These are phyloP conservation scores for Dreissena rostriformis DNA, from an alignment of 1,140 invertebrate genomes.

Conservation along the genomic window DNA sequence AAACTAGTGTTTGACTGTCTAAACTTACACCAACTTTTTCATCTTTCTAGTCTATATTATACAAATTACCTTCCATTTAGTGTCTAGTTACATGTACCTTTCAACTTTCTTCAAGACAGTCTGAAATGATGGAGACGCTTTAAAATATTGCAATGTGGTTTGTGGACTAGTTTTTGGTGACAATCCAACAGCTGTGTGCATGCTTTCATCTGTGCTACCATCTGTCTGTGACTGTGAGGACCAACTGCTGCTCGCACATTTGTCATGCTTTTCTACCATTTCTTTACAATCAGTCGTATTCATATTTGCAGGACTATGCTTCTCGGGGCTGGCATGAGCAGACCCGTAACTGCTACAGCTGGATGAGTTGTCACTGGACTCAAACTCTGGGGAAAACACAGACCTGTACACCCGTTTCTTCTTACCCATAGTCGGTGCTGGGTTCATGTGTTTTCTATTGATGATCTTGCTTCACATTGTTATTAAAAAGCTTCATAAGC, in stretches of 20 bases:
- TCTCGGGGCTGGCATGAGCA: background rate
- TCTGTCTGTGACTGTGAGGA: background rate
- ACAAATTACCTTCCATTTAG: no score
- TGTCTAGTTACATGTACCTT: background rate
- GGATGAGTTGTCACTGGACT: background rate
- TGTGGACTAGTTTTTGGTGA: background rate
- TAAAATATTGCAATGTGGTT: slow-evolving; percentile 17
- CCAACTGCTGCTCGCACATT: background rate
- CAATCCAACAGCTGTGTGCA: background rate
- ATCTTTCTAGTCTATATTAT: no score
- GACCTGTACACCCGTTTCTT: slow-evolving; percentile 19
- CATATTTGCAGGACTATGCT: background rate
- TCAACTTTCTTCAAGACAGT: slow-evolving; percentile 18
- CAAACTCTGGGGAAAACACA: slow-evolving; percentile 9
- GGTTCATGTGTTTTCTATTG: no score
- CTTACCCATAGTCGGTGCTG: no score
- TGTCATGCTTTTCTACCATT: background rate
- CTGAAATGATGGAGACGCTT: slow-evolving; percentile 40
- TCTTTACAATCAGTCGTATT: no score
- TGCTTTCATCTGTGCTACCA: background rate
- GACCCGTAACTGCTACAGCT: background rate
- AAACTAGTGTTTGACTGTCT: no score
- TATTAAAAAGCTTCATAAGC: no score
- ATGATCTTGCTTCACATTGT: no score
- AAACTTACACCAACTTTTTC: no score